Percentiles rank a stretch among this genome's conserved stretches.
These are phyloP conservation scores for Pyrrhura leucotis DNA, from an alignment of 2,797 vertebrate genomes.

Conservation along the genomic window DNA sequence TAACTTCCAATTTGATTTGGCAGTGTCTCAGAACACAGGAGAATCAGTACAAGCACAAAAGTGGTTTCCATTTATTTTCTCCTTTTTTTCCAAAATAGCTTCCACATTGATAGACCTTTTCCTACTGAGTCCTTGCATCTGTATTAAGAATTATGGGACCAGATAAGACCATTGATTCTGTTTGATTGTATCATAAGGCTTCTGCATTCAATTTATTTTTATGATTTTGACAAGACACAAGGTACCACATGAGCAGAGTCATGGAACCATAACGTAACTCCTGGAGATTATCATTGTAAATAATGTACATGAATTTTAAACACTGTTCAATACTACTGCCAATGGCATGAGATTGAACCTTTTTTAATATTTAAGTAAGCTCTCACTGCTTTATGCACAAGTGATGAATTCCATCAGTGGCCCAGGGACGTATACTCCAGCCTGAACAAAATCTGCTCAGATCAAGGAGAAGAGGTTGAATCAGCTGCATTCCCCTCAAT, in stretches of 20 bases:
- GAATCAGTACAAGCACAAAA: neutral
- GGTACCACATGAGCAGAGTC: neutral
- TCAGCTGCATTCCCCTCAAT: neutral
- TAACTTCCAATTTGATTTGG: neutral
- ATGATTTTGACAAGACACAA: neutral
- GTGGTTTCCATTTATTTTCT: slow-evolving; percentile 12
- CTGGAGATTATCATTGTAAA: neutral
- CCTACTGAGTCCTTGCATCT: neutral
- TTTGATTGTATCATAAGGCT: neutral
- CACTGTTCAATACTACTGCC: neutral
- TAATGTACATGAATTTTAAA: neutral
- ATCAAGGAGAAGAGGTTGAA: neutral
- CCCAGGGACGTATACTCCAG: neutral
- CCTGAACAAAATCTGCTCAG: neutral
- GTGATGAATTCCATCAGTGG: neutral
- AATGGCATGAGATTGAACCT: neutral
- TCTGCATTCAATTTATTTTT: neutral
- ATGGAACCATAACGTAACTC: neutral
- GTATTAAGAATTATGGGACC: neutral
- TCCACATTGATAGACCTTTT: neutral
- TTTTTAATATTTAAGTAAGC: neutral
- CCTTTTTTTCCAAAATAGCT: slow-evolving; percentile 6
- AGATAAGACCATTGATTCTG: neutral
- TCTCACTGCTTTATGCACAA: neutral
- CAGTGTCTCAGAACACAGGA: neutral